These are phyloP conservation scores for Gadopsis bispinosus DNA, from an alignment of 2,797 vertebrate species.

Conservation along the genomic window DNA sequence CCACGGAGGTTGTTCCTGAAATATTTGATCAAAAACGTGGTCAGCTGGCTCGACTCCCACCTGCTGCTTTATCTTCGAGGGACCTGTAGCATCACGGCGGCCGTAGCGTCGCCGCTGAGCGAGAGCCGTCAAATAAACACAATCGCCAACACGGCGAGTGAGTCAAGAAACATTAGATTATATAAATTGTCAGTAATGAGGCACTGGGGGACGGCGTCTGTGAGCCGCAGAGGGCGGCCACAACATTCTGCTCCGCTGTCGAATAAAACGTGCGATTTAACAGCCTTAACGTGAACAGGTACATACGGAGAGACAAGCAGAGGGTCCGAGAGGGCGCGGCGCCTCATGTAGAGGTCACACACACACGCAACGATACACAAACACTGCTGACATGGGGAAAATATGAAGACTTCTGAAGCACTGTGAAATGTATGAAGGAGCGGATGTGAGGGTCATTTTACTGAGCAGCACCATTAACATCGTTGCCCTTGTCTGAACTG, in stretches of 20 bases:
- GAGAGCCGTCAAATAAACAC: conserved; percentile 44
- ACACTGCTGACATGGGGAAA: conserved; percentile 72
- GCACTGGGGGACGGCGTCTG: conserved; percentile 53
- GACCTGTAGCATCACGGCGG: conserved; percentile 12
- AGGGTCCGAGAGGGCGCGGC: conserved; percentile 54
- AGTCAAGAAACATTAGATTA: conserved; percentile 59
- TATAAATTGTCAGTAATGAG: conserved; percentile 69
- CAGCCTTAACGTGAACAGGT: conserved; percentile 70
- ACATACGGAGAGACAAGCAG: conserved; percentile 70
- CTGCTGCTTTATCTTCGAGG: conserved; percentile 45
- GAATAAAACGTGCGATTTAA: conserved; percentile 63
- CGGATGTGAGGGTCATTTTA: conserved; percentile 80
- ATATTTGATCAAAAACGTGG: conserved; percentile 25
- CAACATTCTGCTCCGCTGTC: conserved; percentile 41
- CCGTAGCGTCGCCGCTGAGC: background rate
- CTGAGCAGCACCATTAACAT: conserved; percentile 76
- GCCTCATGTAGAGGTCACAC: conserved; percentile 65
- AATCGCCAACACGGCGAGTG: conserved; percentile 28
- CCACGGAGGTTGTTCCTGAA: conserved; percentile 35
- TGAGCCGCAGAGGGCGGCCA: conserved; percentile 61
- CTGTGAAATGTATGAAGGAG: conserved; percentile 69
- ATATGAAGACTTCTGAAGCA: conserved; percentile 63
- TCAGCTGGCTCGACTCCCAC: conserved; percentile 40
- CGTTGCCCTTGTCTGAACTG: conserved; percentile 74
- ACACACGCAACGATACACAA: conserved; percentile 54